Percentiles rank a stretch among this genome's conserved stretches.
Conservation (phyloP, 2,888 invertebrate genomes). For the Pseudoips prasinana region DNA sequence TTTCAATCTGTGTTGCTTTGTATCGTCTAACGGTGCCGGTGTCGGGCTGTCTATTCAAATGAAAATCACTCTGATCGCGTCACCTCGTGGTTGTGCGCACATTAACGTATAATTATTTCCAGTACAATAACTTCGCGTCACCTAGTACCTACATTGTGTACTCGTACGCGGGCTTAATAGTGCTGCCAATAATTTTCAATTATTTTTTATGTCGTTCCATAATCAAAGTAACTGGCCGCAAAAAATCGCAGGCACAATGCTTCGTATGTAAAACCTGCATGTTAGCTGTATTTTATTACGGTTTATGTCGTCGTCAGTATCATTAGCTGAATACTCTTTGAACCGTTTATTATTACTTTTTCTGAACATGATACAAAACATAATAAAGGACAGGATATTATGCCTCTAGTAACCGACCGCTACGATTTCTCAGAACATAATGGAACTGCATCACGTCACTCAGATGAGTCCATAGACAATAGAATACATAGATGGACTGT, state of each 20-base stretch:
- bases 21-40: slow-evolving; percentile 58
- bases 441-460: slow-evolving; percentile 36
- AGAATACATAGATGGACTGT: neutral
- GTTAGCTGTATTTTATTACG: too few species aligned
- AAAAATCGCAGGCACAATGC: slow-evolving; percentile 16
- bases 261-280: slow-evolving; percentile 11
- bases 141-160: slow-evolving; percentile 34
- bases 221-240: slow-evolving; percentile 16
- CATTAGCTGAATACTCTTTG: neutral
- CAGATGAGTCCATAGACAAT: slow-evolving; percentile 10
- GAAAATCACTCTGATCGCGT: slow-evolving; percentile 45
- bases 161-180: slow-evolving; percentile 41
- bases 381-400: slow-evolving; percentile 44
- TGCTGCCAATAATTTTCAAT: slow-evolving; percentile 32
- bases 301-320: too few species aligned
- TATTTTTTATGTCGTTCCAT: slow-evolving; percentile 28
- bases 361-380: slow-evolving; percentile 22
- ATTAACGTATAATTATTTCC: slow-evolving; percentile 52
- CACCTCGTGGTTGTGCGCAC: slow-evolving; percentile 51
- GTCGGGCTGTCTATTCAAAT: slow-evolving; percentile 56
- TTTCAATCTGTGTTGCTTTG: slow-evolving; percentile 3
- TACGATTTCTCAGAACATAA: slow-evolving; percentile 45
- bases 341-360: slow-evolving; percentile 3
- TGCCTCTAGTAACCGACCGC: slow-evolving; percentile 24
- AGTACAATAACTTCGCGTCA: slow-evolving; percentile 51